Evolutionary conservation across 2,797 vertebrate genomes (phyloP).

Genomic region (Artibeus lituratus): DNA sequence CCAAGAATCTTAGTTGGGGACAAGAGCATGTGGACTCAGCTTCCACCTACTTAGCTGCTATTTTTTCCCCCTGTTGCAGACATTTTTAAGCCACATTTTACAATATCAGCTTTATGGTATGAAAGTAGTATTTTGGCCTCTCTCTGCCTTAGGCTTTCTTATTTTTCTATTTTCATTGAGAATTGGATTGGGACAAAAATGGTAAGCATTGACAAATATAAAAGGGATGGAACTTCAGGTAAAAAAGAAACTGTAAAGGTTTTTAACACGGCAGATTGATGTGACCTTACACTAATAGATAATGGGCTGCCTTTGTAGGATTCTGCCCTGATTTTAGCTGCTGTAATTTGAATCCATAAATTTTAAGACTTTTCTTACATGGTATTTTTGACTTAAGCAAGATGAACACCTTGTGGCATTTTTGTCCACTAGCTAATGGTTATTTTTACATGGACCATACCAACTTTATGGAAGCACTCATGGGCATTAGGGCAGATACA

Average conservation of each 20-base stretch:
- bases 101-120: background rate
- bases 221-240: background rate
- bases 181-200: background rate
- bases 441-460: background rate
- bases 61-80: background rate
- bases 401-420: background rate
- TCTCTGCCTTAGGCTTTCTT: background rate
- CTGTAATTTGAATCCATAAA: background rate
- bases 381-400: slow-evolving; percentile 18
- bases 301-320: background rate
- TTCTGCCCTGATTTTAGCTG: background rate
- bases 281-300: background rate
- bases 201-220: background rate
- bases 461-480: background rate
- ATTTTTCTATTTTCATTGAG: background rate
- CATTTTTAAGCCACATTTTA: background rate
- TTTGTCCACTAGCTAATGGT: background rate
- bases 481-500: background rate
- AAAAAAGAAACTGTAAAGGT: background rate
- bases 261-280: background rate
- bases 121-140: background rate
- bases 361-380: background rate
- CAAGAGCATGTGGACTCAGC: too few relatives aligned
- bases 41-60: too few relatives aligned
- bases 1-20: too few relatives aligned